Evolutionary conservation across 1,140 invertebrate species (phyloP), one percentile per base, ranked within the genome.

Genomic region (Brachionus calyciflorus): DNA sequence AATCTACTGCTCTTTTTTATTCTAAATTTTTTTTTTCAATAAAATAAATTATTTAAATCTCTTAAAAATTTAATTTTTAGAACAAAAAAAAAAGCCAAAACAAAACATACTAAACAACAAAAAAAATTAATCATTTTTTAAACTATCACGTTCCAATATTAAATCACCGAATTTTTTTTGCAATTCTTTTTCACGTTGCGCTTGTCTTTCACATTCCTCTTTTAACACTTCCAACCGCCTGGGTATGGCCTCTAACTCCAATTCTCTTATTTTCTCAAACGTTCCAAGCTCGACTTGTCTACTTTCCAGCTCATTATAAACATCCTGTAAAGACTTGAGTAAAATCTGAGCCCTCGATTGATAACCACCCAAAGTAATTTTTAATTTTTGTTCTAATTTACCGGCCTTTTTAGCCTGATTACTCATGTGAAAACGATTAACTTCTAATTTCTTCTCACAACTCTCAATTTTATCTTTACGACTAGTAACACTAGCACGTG

Each of bases 311-410:
- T 96, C 92, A 65, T 96, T 92, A 79, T 90, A 89, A 3, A 92
- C 83, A 79, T 97, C 94, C 78, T 91, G 89, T 6, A 94, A 87
- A 81, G 95, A 93, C 84, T 98, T 97, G 0, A 92, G 88, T n/a
- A 96, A 85, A 7, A 90, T 90, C 81, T 95, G 92, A 1, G 92
- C 90, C 69, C 91, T 86, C 0, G 90, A 88, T 89, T 92, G 91
- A 87, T 96, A 96, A 14, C 93, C 92, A 30, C 90, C 94, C 14
- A 95, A 92, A 1, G 98, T 86, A 65, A 98, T 91, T 86, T 94
- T 92, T 1, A 99, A 85, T 86, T 97, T 98, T 83, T 98, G 98
- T 84, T 99, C 96, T 87, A 97, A 91, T 87, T 98, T 99, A 0
- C 92, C 92, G 57, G 95, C 96, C 77, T 91, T 89, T 86, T 97